Base-by-base conservation (phyloP, 2,797 vertebrate genomes). In the Pteronotus mesoamericanus region DNA sequence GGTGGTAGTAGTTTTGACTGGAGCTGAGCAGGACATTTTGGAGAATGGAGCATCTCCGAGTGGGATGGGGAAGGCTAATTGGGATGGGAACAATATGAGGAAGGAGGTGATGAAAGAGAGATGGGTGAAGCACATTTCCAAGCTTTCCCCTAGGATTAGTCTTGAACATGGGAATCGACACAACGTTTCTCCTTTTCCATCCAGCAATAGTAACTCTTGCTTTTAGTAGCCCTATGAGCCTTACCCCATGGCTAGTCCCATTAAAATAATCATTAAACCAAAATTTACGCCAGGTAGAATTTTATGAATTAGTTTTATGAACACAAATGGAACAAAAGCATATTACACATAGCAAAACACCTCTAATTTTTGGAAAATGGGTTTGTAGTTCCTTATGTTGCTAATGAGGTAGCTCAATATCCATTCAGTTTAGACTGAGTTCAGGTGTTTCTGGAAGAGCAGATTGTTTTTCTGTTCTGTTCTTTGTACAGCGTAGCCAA, bases 401-500 rank as follows among this genome's bases (percentile, higher is more conserved):
- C 37, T 74, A n/a, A 15, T 32, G 10, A 66, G 51, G 44, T 71
- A 32, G 55, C 55, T 77, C 66, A 74, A 5, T 53, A 15, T 26
- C 16, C 51, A 53, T 19, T 89, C 46, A n/a, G 34, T 86, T 89
- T 72, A 91, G 84, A 42, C 29, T 11, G 55, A 89, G 44, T 89
- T 96, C 72, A 84, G 90, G 46, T 78, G 39, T 93, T 59, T 55
- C 32, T 59, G 18, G 46, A 69, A 66, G n/a, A 71, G 84, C 91
- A 74, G 53, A 78, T 77, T 88, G 66, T 80, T 92, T 95, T 72
- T 84, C 92, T 79, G 7, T 64, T 92, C 84, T 75, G n/a, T 46
- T 87, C 94, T 95, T 97, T 96, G 89, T 97, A 68, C 19, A 19
- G 14, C 4, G 9, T 22, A 94, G 74, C 97, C 96, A 98, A 94